Base-by-base conservation (phyloP, 1,140 invertebrate species). In the Stenopsyche tienmushanensis region DNA sequence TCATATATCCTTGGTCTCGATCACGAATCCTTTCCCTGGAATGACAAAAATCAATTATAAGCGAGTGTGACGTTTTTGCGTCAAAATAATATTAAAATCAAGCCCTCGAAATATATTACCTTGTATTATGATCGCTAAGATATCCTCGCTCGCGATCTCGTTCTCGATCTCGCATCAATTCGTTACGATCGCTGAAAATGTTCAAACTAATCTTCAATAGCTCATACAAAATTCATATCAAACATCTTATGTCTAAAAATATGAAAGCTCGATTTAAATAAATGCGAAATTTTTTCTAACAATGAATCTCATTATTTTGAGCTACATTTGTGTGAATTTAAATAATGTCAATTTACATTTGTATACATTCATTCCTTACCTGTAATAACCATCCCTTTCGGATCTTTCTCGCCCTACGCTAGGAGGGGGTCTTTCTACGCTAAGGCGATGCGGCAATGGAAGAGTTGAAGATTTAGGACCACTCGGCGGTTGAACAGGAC, bases 61-160 rank as follows among this genome's bases (percentile, higher is more conserved):
- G 10, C 34, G n/a, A 42, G 13, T n/a, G 39, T 3, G 1, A n/a
- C n/a, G n/a, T n/a, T n/a, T 60, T 49, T 7, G 13, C 1, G 13
- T 17, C 20, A 29, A 3, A 21, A 18, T 15, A 24, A 52, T 59
- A 47, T 45, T 52, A 59, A 59, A 49, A 59, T 15, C 21, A 18
- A 17, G 10, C 15, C 10, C 7, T 49, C 7, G 7, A 5, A 21
- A 21, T 8, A 18, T 54, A 54, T 13, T 5, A 90, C 88, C 88
- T 87, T 64, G 89, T 85, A 78, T 91, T 93, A 71, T 93, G 91
- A 80, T 93, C 91, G 71, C 90, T 92, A 29, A 93, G 82, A 77
- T 94, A 93, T 58, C 91, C 90, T 49, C 90, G 82, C 75, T 91
- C 90, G 41, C 89, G 80, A 65, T 90, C 89, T 45, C 86, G 77